phyloP scores from a whole-genome alignment of 2,113 vertebrate genomes.

The Gallinago media region DNA sequence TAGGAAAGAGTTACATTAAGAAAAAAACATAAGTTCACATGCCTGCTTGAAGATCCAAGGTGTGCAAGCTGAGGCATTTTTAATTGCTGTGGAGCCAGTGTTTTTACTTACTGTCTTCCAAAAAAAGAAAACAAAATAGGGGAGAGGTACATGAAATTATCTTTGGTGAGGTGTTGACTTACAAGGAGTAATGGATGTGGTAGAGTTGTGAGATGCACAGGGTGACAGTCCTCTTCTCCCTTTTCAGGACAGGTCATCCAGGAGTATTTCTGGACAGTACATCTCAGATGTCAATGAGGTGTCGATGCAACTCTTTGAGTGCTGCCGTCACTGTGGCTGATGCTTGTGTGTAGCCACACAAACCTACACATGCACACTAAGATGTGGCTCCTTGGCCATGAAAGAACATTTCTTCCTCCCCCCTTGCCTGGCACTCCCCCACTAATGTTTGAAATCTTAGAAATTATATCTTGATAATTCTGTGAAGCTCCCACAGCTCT shows the following conservation, averaged over 20 bases:
- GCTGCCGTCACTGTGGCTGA: neutral
- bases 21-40: neutral
- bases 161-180: neutral
- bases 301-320: neutral
- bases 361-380: rapidly evolving
- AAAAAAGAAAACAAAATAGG: neutral
- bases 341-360: rapidly evolving
- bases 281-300: neutral
- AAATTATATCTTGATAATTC: neutral
- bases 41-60: neutral
- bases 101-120: neutral
- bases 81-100: neutral
- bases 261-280: neutral
- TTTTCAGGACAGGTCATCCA: neutral
- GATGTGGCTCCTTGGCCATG: neutral
- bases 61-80: neutral
- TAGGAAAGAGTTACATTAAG: neutral
- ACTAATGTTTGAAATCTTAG: neutral
- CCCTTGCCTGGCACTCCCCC: neutral
- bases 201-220: neutral
- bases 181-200: neutral
- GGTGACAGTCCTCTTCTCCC: neutral
- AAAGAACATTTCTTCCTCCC: neutral
- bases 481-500: neutral
- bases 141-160: neutral